These are phyloP conservation scores for Hetaerina americana DNA, from an alignment of 1,140 invertebrate genomes.

Conservation along the genomic window DNA sequence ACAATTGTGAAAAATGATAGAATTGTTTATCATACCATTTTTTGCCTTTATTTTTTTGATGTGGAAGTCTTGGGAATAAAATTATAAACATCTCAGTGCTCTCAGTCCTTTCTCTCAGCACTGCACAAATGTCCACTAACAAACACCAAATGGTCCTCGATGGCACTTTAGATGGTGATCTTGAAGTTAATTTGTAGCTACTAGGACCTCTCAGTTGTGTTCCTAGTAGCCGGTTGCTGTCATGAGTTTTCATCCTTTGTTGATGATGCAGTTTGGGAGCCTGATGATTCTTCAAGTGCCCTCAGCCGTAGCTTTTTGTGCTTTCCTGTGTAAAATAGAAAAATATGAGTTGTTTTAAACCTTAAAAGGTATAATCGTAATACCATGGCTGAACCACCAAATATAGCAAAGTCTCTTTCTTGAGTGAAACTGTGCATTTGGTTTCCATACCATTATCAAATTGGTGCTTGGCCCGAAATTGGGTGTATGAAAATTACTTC, in stretches of 20 bases:
- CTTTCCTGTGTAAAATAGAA: background rate
- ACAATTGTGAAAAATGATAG: background rate
- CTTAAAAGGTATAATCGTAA: too few relatives aligned
- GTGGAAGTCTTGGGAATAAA: background rate
- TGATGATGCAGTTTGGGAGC: background rate
- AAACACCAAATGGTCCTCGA: too few relatives aligned
- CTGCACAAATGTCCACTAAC: background rate
- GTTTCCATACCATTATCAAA: too few relatives aligned
- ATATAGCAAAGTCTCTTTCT: too few relatives aligned
- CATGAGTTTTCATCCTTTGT: background rate
- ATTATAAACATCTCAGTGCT: background rate
- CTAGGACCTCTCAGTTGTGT: background rate
- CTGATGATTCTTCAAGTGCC: background rate
- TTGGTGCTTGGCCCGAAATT: too few relatives aligned
- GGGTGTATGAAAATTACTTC: too few relatives aligned
- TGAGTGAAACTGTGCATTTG: too few relatives aligned
- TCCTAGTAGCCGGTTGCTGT: background rate
- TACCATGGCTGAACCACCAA: too few relatives aligned
- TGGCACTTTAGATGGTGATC: too few relatives aligned
- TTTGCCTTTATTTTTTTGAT: constrained; percentile 1
- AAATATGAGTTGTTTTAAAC: too few relatives aligned
- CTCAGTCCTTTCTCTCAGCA: background rate
- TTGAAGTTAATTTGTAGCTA: too few relatives aligned
- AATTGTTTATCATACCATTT: constrained; percentile 1
- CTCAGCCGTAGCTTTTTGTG: background rate